Conservation (phyloP, 2,888 invertebrate species). For the Diloba caeruleocephala region DNA sequence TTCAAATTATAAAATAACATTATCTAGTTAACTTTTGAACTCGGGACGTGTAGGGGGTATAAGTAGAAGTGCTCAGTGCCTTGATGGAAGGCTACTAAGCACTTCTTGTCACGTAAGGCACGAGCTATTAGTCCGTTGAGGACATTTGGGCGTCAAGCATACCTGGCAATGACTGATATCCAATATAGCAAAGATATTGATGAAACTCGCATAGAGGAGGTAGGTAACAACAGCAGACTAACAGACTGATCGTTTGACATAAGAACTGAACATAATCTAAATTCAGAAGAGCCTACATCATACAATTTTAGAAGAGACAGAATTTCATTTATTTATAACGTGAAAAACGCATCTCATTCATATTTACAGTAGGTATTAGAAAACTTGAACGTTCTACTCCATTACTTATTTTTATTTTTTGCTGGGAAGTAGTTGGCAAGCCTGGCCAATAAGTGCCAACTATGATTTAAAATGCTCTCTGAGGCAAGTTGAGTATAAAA, state of each 20-base stretch:
- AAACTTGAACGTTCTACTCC: no score
- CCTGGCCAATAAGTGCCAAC: conserved; percentile 44
- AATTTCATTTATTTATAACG: no score
- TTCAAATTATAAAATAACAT: no score
- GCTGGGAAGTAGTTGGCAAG: conserved; percentile 30
- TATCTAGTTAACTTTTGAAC: background rate
- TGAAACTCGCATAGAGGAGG: conserved; percentile 4
- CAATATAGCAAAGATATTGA: conserved; percentile 14
- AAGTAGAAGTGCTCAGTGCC: background rate
- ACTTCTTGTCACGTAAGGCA: background rate
- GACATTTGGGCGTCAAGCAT: conserved; percentile 9
- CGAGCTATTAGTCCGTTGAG: background rate
- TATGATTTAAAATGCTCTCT: conserved; percentile 47
- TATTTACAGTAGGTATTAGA: no score
- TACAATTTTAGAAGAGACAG: no score
- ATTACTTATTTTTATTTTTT: conserved; percentile 38
- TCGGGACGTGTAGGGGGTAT: background rate
- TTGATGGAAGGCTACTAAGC: background rate
- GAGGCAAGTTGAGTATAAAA: conserved; percentile 25
- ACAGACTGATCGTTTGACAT: no score
- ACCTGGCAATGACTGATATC: conserved; percentile 14
- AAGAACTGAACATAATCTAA: no score
- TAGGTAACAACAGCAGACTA: no score
- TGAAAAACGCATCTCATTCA: no score
- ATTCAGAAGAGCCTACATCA: no score